Evolutionary conservation across 2,888 invertebrate genomes (phyloP).

Genomic region (Cosmopolites sordidus): DNA sequence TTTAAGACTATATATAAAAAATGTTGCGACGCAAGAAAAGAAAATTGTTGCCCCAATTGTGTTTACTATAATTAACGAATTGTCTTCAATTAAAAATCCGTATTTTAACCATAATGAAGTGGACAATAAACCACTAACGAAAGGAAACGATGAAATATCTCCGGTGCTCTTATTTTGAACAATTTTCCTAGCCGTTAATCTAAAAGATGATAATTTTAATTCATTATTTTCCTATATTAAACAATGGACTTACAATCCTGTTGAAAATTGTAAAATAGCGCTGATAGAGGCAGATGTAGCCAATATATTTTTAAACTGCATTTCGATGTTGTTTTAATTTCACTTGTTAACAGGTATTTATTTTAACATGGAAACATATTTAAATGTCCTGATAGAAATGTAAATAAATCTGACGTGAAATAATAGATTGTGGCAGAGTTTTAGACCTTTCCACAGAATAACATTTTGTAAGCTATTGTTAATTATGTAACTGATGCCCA

Average conservation of each 20-base stretch:
- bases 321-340: neutral
- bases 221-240: conserved; percentile 2
- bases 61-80: conserved; percentile 71
- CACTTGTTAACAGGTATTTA: too few species aligned
- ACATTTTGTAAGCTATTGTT: neutral
- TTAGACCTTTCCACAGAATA: neutral
- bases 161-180: conserved; percentile 69
- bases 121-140: conserved; percentile 73
- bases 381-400: too few species aligned
- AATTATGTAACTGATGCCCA: too few species aligned
- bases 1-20: conserved; percentile 68
- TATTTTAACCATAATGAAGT: conserved; percentile 77
- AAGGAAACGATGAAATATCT: conserved; percentile 72
- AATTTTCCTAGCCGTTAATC: conserved; percentile 73
- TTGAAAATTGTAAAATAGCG: conserved; percentile 78
- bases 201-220: conserved; percentile 46
- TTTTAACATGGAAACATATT: too few species aligned
- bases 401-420: too few species aligned
- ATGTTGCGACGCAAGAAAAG: conserved; percentile 64
- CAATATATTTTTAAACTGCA: conserved; percentile 47
- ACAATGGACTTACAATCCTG: conserved; percentile 69
- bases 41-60: conserved; percentile 68
- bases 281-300: conserved; percentile 65
- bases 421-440: too few species aligned
- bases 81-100: conserved; percentile 68